These are phyloP conservation scores for Brenthis daphne DNA, from an alignment of 2,888 invertebrate species.

Conservation along the genomic window DNA sequence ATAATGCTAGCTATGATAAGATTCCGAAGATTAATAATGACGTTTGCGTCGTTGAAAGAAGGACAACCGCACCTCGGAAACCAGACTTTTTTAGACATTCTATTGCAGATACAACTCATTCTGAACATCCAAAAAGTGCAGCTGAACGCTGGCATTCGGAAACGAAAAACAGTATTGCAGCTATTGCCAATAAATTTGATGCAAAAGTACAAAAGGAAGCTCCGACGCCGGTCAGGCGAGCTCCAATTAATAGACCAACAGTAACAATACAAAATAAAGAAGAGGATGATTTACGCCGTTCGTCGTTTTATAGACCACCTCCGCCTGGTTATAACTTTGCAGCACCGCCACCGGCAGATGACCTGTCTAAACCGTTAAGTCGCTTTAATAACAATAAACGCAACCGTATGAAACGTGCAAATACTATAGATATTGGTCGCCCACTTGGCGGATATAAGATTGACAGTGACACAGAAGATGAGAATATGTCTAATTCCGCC, in stretches of 20 bases:
- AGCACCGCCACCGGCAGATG: constrained; percentile 60
- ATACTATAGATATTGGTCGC: constrained; percentile 94
- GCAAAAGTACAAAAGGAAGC: constrained; percentile 54
- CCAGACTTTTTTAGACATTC: constrained; percentile 72
- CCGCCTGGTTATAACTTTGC: constrained; percentile 75
- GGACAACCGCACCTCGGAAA: constrained; percentile 54
- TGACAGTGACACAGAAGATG: constrained; percentile 75
- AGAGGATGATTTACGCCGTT: constrained; percentile 55
- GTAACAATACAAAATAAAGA: constrained; percentile 44
- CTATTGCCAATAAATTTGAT: constrained; percentile 71
- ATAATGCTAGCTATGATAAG: constrained; percentile 57
- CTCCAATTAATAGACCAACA: constrained; percentile 39
- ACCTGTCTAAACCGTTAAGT: constrained; percentile 63
- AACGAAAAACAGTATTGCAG: constrained; percentile 65
- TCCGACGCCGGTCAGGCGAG: constrained; percentile 44
- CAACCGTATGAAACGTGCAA: constrained; percentile 92
- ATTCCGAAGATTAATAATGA: constrained; percentile 53
- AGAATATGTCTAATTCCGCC: constrained; percentile 49
- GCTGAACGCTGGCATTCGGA: constrained; percentile 59
- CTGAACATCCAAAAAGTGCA: constrained; percentile 39
- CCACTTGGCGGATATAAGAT: constrained; percentile 81
- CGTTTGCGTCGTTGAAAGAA: constrained; percentile 56
- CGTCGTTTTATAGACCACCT: constrained; percentile 63
- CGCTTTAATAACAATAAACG: constrained; percentile 84
- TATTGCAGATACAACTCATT: constrained; percentile 56